Evolutionary conservation across 2,113 vertebrate species (phyloP), one percentile per base, ranked within the genome.

Genomic region (Uria lomvia): DNA sequence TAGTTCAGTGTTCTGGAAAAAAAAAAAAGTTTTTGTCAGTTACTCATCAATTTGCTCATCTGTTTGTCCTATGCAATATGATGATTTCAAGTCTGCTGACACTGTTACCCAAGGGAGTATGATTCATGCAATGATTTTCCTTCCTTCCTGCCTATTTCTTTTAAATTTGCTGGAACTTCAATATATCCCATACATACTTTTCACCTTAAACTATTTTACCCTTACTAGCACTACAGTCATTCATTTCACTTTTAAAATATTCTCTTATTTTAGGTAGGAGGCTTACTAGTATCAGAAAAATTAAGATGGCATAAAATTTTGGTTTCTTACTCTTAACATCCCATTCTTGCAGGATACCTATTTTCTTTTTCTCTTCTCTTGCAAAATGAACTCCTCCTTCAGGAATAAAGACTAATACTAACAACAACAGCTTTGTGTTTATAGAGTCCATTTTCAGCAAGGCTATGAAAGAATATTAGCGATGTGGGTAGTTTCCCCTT

Each of bases 41-140:
- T 97, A 97, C 95, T 97, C 96, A 97, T 97, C 97, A 96, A 95
- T 97, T 96, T 95, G 92, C 95, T 97, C 96, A 97, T 97, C 96
- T 97, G 95, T 97, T 97, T 97, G 96, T 97, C 96, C 97, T 97
- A 82, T 96, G 86, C 88, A 97, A 94, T 66, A 92, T 45, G 81
- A 96, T 96, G 92, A 97, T 95, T 97, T 94, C 89, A 88, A 97
- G 94, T 97, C 95, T 96, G 96, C 95, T 97, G 97, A 96, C 95
- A 97, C 96, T 96, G 91, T 95, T 92, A 95, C 96, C 94, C 96
- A 83, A 91, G 95, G 95, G 97, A 97, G 92, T 93, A 94, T 97
- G 97, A 97, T 89, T 97, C 97, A 97, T 96, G 62, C 92, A 97
- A 95, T 94, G 73, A 96, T 96, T 94, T 97, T 63, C 87, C 71